phyloP scores from a whole-genome alignment of 1,140 invertebrate genomes.

The Melipona quadrifasciata region DNA sequence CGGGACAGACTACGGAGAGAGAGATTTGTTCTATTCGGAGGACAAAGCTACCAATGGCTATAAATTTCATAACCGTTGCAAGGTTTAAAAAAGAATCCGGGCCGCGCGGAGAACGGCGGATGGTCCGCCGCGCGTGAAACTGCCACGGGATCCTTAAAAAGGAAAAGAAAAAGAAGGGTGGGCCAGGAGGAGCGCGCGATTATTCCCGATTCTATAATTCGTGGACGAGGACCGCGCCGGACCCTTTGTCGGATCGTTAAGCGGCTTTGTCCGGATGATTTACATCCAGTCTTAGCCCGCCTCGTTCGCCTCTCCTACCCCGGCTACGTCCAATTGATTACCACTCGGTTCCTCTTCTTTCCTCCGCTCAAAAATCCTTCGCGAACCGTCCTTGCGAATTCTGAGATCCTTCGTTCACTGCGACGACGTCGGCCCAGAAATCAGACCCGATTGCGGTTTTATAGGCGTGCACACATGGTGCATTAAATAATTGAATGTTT shows the following conservation, averaged over 20 bases:
- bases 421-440: constrained; percentile 8
- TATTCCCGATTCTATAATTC: constrained; percentile 80
- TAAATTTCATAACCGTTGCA: constrained; percentile 65
- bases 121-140: constrained; percentile 41
- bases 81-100: not conserved
- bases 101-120: not conserved
- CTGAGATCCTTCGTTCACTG: not conserved
- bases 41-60: constrained; percentile 71
- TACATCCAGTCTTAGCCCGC: constrained; percentile 75
- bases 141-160: constrained; percentile 20
- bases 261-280: constrained; percentile 80
- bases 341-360: constrained; percentile 60
- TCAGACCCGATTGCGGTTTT: not conserved
- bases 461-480: too few relatives aligned
- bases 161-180: constrained; percentile 42
- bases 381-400: constrained; percentile 44
- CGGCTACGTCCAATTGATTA: constrained; percentile 77
- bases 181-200: constrained; percentile 59
- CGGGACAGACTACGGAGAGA: not conserved
- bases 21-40: constrained; percentile 63
- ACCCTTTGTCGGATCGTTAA: constrained; percentile 81
- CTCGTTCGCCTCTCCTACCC: constrained; percentile 61
- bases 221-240: constrained; percentile 70
- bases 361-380: constrained; percentile 51
- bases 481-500: too few relatives aligned